These are phyloP conservation scores for Pardalotus punctatus DNA, from an alignment of 2,113 vertebrate genomes.

Conservation along the genomic window DNA sequence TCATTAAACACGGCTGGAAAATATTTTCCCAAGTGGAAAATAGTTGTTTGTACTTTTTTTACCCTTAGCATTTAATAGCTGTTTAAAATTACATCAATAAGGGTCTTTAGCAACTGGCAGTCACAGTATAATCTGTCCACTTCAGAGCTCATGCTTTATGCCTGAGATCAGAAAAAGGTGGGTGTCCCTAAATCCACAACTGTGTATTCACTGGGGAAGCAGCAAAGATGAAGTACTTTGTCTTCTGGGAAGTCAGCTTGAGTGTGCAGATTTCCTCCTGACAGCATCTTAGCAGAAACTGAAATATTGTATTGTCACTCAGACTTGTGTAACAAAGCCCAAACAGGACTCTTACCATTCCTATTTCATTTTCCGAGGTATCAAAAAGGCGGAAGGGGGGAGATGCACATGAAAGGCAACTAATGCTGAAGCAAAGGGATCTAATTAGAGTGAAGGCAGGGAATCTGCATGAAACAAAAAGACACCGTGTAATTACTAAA, in stretches of 20 bases:
- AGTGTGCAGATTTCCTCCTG: background rate
- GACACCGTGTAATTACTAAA: background rate
- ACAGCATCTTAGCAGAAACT: background rate
- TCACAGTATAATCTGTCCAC: background rate
- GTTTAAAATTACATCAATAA: background rate
- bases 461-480: background rate
- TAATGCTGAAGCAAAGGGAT: background rate
- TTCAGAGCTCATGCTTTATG: background rate
- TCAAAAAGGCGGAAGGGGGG: accelerated
- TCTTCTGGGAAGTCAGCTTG: background rate
- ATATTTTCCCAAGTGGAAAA: background rate
- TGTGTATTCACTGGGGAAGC: background rate
- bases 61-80: background rate
- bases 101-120: background rate
- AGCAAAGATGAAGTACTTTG: background rate
- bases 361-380: background rate
- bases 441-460: background rate
- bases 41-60: background rate
- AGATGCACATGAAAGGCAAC: background rate
- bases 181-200: background rate
- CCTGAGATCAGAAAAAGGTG: background rate
- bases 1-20: background rate
- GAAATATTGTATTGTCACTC: background rate
- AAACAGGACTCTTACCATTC: background rate
- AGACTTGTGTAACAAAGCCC: background rate